Evolutionary conservation across 2,113 vertebrate genomes (phyloP), one percentile per base, ranked within the genome.

Genomic region (Sinocyclocheilus rhinocerous): DNA sequence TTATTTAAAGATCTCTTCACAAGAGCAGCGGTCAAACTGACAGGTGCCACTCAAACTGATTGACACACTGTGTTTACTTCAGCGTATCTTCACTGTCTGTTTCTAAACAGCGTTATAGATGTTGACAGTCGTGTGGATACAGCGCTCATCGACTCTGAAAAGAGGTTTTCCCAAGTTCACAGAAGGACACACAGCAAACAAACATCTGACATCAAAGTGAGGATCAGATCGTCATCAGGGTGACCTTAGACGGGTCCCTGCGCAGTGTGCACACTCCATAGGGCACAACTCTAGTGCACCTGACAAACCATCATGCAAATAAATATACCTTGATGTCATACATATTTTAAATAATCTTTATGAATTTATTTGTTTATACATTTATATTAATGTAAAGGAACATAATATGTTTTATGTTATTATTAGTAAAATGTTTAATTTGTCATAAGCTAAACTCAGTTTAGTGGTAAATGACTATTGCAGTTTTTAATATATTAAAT

Each of bases 121-220:
- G 70, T 42, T 42, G 70, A 42, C 70, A n/a, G 9, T 42, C 2
- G 36, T 73, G 36, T 10, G 2, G 18, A 42, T n/a, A 20, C 12
- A 73, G 20, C 57, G 1, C 22, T n/a, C 57, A 0, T n/a, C 57
- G 20, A 10, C 22, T 59, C 57, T 22, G 57, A 22, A 59, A n/a
- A 57, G 5, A 59, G 29, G 6, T 78, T 39, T 59, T 78, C 55
- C 6, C 52, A 79, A 63, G 55, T 80, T 80, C 55, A 61, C 22
- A 26, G 55, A 80, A 63, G 77, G 77, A 80, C 77, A 80, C 33
- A 12, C 33, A n/a, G 26, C 55, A 80, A 63, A 42, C 55, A 80
- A 61, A 80, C 57, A 79, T 42, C 5, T 4, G 22, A 13, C 20
- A 63, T 63, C 33, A 80, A 61, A 61, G 52, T 1, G 20, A 72